Evolutionary conservation across 2,113 vertebrate species (phyloP).

Genomic region (Dipodomys stephensi): DNA sequence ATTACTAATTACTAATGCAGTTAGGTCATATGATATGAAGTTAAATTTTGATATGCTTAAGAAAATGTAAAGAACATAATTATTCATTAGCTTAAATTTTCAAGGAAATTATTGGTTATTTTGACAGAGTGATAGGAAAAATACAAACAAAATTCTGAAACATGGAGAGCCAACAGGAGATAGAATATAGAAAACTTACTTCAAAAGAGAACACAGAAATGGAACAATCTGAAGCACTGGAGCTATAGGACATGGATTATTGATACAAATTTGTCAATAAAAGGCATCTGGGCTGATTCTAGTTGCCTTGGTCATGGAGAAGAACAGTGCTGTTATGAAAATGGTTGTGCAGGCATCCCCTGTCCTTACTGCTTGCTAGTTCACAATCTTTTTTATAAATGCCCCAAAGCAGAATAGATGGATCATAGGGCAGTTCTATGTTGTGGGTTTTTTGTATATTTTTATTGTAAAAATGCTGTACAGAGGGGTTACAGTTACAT

Average conservation of each 20-base stretch:
- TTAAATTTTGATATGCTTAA: not conserved
- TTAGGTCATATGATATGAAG: not conserved
- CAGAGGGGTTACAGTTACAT: too few relatives aligned
- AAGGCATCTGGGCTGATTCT: not conserved
- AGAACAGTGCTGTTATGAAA: too few relatives aligned
- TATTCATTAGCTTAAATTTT: not conserved
- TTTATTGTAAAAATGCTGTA: too few relatives aligned
- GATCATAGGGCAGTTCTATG: too few relatives aligned
- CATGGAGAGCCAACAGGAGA: not conserved
- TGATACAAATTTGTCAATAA: not conserved
- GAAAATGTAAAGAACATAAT: not conserved
- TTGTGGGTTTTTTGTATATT: too few relatives aligned
- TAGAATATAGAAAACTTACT: not conserved
- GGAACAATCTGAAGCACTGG: not conserved
- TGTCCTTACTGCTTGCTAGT: too few relatives aligned
- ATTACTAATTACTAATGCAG: not conserved
- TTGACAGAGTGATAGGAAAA: not conserved
- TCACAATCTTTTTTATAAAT: too few relatives aligned
- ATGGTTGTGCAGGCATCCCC: too few relatives aligned
- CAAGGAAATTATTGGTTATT: not conserved
- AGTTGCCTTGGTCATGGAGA: too few relatives aligned
- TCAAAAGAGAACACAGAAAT: not conserved
- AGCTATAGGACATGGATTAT: not conserved
- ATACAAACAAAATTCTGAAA: not conserved
- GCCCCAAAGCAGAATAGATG: too few relatives aligned